phyloP scores from a whole-genome alignment of 2,113 vertebrate species.

The Todiramphus saurophagus region DNA sequence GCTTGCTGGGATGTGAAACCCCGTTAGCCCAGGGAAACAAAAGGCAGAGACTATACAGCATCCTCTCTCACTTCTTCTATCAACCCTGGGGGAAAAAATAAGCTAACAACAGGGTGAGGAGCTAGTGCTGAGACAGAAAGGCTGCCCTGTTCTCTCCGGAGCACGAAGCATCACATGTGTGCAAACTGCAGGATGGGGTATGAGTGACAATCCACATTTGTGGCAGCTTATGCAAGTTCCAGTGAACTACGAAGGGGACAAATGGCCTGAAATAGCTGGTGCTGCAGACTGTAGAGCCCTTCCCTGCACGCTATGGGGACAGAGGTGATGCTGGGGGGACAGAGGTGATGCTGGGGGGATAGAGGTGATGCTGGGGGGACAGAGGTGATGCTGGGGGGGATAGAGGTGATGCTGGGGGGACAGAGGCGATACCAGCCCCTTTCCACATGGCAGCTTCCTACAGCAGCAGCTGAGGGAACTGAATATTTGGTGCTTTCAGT shows the following conservation, averaged over 20 bases:
- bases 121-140: neutral
- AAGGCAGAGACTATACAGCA: neutral
- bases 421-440: no score
- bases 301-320: neutral
- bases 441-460: neutral
- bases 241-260: rapidly evolving
- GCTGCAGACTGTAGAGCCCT: neutral
- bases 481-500: neutral
- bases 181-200: neutral
- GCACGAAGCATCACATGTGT: neutral
- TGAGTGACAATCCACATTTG: neutral
- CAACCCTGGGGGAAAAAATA: neutral
- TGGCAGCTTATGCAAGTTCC: neutral
- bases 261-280: rapidly evolving
- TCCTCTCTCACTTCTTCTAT: neutral
- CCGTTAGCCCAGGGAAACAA: neutral
- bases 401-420: no score
- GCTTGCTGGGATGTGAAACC: neutral
- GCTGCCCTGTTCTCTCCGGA: neutral
- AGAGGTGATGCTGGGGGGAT: no score
- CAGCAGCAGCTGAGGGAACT: rapidly evolving
- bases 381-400: no score
- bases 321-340: neutral
- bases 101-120: neutral
- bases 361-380: no score